These are phyloP conservation scores for Aphrocallistes beatrix DNA, from an alignment of 37 sponge, comb jelly and placozoan genomes.

Conservation along the genomic window DNA sequence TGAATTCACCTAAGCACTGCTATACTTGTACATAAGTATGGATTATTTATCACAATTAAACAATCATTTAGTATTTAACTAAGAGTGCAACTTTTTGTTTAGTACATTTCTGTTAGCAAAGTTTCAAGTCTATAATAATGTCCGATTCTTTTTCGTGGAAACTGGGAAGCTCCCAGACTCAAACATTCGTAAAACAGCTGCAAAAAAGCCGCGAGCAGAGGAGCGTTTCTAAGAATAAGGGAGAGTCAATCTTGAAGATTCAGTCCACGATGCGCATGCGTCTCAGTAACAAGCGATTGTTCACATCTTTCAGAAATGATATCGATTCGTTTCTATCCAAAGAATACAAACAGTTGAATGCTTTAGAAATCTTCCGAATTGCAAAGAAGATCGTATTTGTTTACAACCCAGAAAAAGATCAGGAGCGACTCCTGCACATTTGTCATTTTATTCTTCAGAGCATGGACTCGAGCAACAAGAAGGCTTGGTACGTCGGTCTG, in stretches of 20 bases:
- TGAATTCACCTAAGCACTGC: no score
- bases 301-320: neutral
- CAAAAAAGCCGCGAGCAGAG: neutral
- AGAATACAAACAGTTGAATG: constrained; percentile 5
- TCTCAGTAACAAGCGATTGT: neutral
- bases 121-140: no score
- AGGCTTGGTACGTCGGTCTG: neutral
- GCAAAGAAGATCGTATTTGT: neutral
- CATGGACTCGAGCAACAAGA: constrained; percentile 7
- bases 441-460: neutral
- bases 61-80: no score
- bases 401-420: neutral
- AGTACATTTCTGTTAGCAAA: no score
- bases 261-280: constrained; percentile 10
- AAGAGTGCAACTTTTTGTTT: no score
- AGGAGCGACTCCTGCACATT: neutral
- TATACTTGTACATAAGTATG: no score
- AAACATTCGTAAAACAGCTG: neutral
- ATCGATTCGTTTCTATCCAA: neutral
- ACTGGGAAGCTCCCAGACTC: neutral
- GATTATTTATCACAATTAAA: no score
- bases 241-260: neutral
- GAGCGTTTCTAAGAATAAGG: neutral
- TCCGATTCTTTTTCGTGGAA: neutral
- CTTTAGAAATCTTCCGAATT: neutral